Conservation (phyloP, 2,888 invertebrate genomes). For the Drosophila meridionalis region DNA sequence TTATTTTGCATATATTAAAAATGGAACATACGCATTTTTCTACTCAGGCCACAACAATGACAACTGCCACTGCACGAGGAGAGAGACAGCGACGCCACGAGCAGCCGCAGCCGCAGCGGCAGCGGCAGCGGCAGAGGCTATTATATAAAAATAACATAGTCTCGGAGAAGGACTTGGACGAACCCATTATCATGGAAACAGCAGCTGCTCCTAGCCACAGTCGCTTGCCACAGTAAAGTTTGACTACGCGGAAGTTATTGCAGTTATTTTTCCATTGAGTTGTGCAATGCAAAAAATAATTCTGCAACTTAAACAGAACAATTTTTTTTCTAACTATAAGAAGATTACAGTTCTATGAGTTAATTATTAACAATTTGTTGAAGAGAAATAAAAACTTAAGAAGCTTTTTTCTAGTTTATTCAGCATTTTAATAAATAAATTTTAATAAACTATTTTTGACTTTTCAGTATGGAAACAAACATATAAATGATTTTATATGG, state of each 20-base stretch:
- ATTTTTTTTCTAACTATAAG: not conserved
- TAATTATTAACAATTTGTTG: not conserved
- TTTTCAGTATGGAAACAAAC: not conserved
- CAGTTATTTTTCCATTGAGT: slow-evolving; percentile 32
- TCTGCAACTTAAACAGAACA: slow-evolving; percentile 25
- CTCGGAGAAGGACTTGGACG: slow-evolving; percentile 23
- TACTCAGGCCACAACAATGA: slow-evolving; percentile 49
- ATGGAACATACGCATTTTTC: slow-evolving; percentile 61
- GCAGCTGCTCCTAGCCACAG: slow-evolving; percentile 42
- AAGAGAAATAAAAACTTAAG: not conserved
- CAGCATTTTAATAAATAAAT: too few relatives aligned
- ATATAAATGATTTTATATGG: not conserved
- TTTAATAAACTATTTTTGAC: too few relatives aligned
- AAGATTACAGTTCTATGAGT: not conserved
- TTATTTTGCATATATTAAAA: slow-evolving; percentile 70
- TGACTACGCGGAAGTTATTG: slow-evolving; percentile 63
- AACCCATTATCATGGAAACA: slow-evolving; percentile 45
- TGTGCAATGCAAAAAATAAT: slow-evolving; percentile 21
- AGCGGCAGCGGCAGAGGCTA: slow-evolving; percentile 52
- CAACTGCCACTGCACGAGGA: slow-evolving; percentile 17
- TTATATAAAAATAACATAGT: slow-evolving; percentile 64
- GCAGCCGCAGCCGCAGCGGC: slow-evolving; percentile 19
- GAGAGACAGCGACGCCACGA: slow-evolving; percentile 1
- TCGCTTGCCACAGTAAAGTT: slow-evolving; percentile 55
- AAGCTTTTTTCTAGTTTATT: too few relatives aligned